Conservation (phyloP, 2,113 vertebrate genomes). For the Corythoichthys haematopterus region DNA sequence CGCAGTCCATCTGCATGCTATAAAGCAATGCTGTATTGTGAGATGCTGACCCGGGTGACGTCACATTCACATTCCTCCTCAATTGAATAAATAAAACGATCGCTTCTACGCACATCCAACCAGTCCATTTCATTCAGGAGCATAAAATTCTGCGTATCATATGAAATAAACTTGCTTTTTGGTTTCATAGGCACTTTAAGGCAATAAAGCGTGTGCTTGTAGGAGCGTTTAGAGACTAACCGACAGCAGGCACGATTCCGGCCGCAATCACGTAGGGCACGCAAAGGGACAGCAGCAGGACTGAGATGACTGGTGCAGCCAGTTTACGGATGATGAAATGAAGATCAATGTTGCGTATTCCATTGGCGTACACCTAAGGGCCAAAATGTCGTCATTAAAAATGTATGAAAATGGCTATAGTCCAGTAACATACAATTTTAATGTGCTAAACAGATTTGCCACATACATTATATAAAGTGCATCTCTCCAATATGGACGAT, state of each 20-base stretch:
- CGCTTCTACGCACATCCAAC: no score
- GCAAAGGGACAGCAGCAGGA: conserved; percentile 89
- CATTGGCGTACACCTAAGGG: conserved; percentile 91
- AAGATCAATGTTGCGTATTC: conserved; percentile 96
- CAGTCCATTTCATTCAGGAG: no score
- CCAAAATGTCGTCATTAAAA: neutral
- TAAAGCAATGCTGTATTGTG: no score
- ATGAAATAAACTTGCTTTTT: no score
- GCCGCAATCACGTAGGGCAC: conserved; percentile 91
- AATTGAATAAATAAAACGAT: no score
- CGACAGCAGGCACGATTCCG: conserved; percentile 85
- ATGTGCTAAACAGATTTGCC: neutral
- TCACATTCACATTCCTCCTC: no score
- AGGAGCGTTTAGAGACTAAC: conserved; percentile 63
- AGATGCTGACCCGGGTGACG: no score
- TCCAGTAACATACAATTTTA: neutral
- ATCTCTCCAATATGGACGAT: no score
- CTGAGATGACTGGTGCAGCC: conserved; percentile 92
- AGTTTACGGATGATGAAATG: conserved; percentile 94
- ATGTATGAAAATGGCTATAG: neutral
- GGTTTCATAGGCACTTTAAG: no score
- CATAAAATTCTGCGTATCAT: no score
- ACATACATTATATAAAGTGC: neutral
- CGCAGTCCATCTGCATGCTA: no score
- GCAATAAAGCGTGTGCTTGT: no score